Conservation (phyloP, 2,113 vertebrate genomes). For the Hydropotes inermis region DNA sequence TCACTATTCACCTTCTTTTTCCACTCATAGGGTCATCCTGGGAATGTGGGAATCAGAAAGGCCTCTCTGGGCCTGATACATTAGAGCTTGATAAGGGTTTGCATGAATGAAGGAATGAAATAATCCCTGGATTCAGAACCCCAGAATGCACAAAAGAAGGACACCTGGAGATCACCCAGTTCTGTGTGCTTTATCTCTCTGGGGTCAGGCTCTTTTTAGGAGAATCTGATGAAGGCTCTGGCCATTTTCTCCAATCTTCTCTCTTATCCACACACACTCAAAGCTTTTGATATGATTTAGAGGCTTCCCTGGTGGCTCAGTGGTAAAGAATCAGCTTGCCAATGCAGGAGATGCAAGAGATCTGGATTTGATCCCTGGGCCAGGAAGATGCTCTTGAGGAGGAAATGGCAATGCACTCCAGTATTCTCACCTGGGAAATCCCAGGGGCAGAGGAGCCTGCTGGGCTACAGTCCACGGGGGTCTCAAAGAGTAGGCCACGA, state of each 20-base stretch:
- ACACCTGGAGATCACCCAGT: accelerated
- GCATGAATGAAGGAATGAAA: background rate
- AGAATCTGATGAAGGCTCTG: background rate
- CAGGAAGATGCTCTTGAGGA: background rate
- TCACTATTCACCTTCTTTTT: background rate
- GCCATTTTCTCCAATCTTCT: background rate
- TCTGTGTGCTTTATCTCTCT: background rate
- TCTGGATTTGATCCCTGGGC: background rate
- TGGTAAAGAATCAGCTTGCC: background rate
- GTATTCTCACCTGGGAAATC: background rate
- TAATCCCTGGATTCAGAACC: background rate
- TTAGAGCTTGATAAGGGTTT: background rate
- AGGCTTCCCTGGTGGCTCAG: background rate
- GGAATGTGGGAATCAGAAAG: background rate
- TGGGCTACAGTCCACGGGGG: background rate
- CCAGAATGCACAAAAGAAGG: background rate
- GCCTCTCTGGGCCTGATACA: too few species aligned
- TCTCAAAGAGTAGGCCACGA: background rate
- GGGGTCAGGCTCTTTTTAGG: background rate
- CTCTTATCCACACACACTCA: background rate
- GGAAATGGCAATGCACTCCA: background rate
- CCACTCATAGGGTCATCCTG: background rate
- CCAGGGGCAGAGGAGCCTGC: background rate
- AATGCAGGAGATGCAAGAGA: background rate
- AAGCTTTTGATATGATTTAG: background rate